Evolutionary conservation across 2,888 invertebrate genomes (phyloP).

Genomic region (Empis stercorea): DNA sequence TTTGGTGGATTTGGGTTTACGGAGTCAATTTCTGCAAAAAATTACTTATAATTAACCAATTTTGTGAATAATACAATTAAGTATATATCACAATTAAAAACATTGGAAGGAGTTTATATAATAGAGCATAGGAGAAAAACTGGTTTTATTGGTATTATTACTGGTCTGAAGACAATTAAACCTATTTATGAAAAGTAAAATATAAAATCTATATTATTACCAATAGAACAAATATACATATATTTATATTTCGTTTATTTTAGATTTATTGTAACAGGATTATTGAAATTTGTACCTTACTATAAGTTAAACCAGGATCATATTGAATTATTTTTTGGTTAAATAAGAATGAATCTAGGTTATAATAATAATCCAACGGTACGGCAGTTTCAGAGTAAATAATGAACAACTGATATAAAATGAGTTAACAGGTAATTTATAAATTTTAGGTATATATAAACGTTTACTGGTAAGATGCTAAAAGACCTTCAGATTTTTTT

Average conservation of each 20-base stretch:
- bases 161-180: constrained; percentile 5
- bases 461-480: too few species aligned
- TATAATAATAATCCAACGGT: constrained; percentile 12
- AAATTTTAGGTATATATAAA: too few species aligned
- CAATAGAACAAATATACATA: too few species aligned
- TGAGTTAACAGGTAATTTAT: too few species aligned
- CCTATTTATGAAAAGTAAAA: too few species aligned
- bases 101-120: neutral
- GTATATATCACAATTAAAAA: constrained; percentile 4
- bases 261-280: neutral
- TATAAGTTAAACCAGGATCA: constrained; percentile 15
- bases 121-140: constrained; percentile 6
- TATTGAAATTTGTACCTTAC: constrained; percentile 10
- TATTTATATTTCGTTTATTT: too few species aligned
- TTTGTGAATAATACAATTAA: constrained; percentile 3
- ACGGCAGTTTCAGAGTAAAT: neutral
- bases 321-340: too few species aligned
- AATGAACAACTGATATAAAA: too few species aligned
- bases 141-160: constrained; percentile 10
- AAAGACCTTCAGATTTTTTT: too few species aligned
- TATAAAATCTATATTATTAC: too few species aligned
- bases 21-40: neutral
- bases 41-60: constrained; percentile 9
- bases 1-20: neutral
- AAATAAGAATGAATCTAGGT: constrained; percentile 11